Conservation (phyloP, 2,113 vertebrate genomes). For the Nothocercus julius region DNA sequence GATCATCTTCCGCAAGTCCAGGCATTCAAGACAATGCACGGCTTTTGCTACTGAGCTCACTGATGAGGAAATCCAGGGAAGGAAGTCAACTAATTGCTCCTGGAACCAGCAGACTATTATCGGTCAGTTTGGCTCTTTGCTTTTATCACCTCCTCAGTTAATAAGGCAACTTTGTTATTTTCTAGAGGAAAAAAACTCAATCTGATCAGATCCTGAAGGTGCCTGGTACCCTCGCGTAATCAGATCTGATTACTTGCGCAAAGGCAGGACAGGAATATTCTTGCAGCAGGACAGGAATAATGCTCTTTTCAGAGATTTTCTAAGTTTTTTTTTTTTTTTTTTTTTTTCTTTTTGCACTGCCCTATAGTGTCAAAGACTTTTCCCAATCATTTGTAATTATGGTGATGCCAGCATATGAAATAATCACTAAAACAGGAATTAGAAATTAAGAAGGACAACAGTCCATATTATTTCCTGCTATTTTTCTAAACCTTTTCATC, state of each 20-base stretch:
- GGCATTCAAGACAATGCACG: not conserved
- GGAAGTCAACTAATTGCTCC: not conserved
- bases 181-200: not conserved
- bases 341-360: not conserved
- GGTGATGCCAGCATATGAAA: not conserved
- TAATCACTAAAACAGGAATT: not conserved
- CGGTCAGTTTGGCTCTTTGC: not conserved
- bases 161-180: not conserved
- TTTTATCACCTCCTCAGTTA: not conserved
- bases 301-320: not conserved
- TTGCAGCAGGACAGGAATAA: not conserved
- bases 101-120: not conserved
- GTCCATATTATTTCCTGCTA: not conserved
- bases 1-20: not conserved
- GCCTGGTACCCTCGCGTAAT: not conserved
- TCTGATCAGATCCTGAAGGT: not conserved
- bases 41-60: not conserved
- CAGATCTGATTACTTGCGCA: not conserved
- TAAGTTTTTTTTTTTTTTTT: not conserved
- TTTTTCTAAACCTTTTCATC: not conserved
- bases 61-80: not conserved
- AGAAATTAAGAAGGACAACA: constrained; percentile 17
- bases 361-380: not conserved
- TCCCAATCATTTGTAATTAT: not conserved
- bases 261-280: not conserved